phyloP scores from a whole-genome alignment of 2,797 vertebrate species.

The Sebastes vulpes region DNA sequence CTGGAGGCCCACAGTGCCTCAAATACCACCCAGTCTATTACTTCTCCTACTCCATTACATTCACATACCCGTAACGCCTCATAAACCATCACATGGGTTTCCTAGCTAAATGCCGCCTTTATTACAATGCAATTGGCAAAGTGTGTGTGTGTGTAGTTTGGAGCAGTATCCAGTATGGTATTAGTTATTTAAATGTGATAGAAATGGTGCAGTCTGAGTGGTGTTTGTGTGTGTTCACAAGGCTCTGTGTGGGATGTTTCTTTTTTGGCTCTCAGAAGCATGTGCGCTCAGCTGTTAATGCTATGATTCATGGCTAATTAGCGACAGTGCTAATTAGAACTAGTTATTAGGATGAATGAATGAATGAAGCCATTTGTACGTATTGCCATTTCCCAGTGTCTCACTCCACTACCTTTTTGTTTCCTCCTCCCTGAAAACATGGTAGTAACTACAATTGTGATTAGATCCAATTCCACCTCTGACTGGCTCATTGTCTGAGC shows the following conservation, averaged over 20 bases:
- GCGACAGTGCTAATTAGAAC: constrained; percentile 80
- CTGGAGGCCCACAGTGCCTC: constrained; percentile 36
- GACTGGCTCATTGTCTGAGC: constrained; percentile 35
- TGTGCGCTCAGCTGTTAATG: constrained; percentile 76
- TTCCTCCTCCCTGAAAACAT: constrained; percentile 31
- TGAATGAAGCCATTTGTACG: constrained; percentile 50
- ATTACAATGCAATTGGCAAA: constrained; percentile 22
- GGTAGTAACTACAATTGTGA: constrained; percentile 22
- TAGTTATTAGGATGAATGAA: constrained; percentile 78
- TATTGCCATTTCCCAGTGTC: constrained; percentile 52
- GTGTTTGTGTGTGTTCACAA: neutral
- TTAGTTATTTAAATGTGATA: constrained; percentile 46
- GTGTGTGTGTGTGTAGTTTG: constrained; percentile 16
- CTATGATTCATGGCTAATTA: constrained; percentile 86
- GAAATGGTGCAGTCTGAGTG: constrained; percentile 23
- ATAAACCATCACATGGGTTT: constrained; percentile 60
- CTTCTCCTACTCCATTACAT: constrained; percentile 55
- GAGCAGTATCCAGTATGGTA: neutral
- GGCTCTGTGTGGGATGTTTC: constrained; percentile 27
- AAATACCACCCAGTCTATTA: constrained; percentile 62
- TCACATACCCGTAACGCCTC: constrained; percentile 48
- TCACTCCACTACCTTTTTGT: constrained; percentile 37
- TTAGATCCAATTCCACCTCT: constrained; percentile 37
- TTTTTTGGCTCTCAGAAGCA: constrained; percentile 63
- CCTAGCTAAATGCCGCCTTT: constrained; percentile 48